phyloP scores from a whole-genome alignment of 2,888 invertebrate genomes.

The Schizaphis graminum region DNA sequence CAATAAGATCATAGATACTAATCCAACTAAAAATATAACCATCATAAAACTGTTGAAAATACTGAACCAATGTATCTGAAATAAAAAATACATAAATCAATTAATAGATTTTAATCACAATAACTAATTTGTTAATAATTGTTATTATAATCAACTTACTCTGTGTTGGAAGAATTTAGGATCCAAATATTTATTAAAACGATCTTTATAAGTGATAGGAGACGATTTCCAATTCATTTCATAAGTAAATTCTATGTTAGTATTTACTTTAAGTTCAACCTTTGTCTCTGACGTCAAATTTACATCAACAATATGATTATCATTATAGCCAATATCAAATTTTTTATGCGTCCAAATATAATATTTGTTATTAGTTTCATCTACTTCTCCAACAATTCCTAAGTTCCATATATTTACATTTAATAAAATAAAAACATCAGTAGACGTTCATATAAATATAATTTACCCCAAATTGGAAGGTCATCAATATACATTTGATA shows the following conservation, averaged over 20 bases:
- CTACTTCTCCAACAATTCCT: slow-evolving; percentile 93
- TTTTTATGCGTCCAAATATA: slow-evolving; percentile 99
- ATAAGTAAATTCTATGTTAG: slow-evolving; percentile 91
- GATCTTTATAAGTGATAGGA: slow-evolving; percentile 88
- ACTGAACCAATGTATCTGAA: slow-evolving; percentile 98
- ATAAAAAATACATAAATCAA: slow-evolving; percentile 22
- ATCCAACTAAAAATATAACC: slow-evolving; percentile 98
- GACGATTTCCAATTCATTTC: slow-evolving; percentile 97
- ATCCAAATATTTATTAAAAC: slow-evolving; percentile 99
- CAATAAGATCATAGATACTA: slow-evolving; percentile 99
- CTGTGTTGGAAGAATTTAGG: slow-evolving; percentile 99
- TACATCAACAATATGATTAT: slow-evolving; percentile 96
- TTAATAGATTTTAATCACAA: neutral
- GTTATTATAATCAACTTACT: slow-evolving; percentile 73
- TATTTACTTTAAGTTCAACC: slow-evolving; percentile 81
- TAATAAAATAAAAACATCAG: slow-evolving; percentile 10
- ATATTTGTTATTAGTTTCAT: slow-evolving; percentile 80
- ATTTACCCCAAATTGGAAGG: slow-evolving; percentile 93
- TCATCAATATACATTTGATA: slow-evolving; percentile 99
- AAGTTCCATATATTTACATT: slow-evolving; percentile 11
- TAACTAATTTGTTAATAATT: neutral
- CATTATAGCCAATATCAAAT: slow-evolving; percentile 95
- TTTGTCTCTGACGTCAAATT: slow-evolving; percentile 95
- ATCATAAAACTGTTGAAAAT: slow-evolving; percentile 99
- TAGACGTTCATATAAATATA: slow-evolving; percentile 9